These are phyloP conservation scores for Morus bassanus DNA, from an alignment of 2,797 vertebrate genomes.

Conservation along the genomic window DNA sequence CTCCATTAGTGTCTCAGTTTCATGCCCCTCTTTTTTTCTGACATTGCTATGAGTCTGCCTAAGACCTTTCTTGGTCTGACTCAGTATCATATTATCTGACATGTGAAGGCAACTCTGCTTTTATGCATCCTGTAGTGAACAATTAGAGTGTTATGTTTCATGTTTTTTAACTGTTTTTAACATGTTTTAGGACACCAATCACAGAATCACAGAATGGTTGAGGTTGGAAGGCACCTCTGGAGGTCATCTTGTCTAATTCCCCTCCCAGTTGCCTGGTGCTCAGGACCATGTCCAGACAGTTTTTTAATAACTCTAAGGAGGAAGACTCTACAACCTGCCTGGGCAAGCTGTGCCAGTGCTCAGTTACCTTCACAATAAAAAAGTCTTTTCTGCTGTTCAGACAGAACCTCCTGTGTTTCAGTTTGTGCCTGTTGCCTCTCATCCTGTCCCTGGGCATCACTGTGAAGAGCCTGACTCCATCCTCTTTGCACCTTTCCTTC, in stretches of 20 bases:
- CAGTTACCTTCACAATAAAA: not conserved
- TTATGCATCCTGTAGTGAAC: accelerated
- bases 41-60: not conserved
- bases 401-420: not conserved
- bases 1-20: not conserved
- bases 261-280: not conserved
- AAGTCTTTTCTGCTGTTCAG: not conserved
- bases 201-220: not conserved
- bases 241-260: not conserved
- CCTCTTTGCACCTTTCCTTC: not conserved
- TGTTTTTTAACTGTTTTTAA: not conserved
- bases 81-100: not conserved
- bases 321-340: not conserved
- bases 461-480: not conserved
- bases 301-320: not conserved
- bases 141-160: not conserved
- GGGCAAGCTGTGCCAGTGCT: not conserved
- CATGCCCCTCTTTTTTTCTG: not conserved
- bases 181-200: not conserved
- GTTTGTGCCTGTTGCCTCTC: not conserved
- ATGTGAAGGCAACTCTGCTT: not conserved
- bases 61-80: not conserved
- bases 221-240: not conserved
- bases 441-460: not conserved
- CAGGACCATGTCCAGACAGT: accelerated